Evolutionary conservation across 2,797 vertebrate species (phyloP), one percentile per base, ranked within the genome.

Genomic region (Oryzias sinensis): DNA sequence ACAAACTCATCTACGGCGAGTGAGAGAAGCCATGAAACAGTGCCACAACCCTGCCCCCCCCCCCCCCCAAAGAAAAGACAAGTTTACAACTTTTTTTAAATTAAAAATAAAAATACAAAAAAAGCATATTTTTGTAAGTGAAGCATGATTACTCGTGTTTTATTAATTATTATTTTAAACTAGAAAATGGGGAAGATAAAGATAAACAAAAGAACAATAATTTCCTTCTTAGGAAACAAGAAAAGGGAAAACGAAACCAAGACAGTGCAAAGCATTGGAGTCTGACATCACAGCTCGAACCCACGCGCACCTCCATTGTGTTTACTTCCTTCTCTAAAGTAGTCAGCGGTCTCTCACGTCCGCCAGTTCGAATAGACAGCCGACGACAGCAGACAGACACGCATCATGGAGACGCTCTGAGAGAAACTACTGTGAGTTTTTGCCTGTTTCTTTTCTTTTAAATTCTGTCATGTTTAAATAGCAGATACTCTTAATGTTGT

Each of bases 231-330:
- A 69, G 16, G 24, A 49, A 59, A 55, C 33, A n/a, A 11, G 25
- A 14, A 75, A 66, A 75, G 22, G 62, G 76, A 82, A 84, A 85
- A 70, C 77, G 79, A 85, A 87, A 85, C 54, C 14, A 25, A 24
- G 47, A n/a, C 0, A 48, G 18, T 29, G 57, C 2, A 25, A 8
- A 14, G 7, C n/a, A 11, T 5, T 13, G 29, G 15, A 47, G 53
- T 14, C 18, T 68, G 33, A 76, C 58, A n/a, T 57, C 5, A 49
- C 56, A 47, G 6, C 29, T 15, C 1, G 0, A 11, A 37, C 2
- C 25, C 22, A 20, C 15, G 15, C 14, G 5, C 8, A 44, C 62
- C 61, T 77, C 80, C 76, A 13, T 75, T 64, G 42, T 79, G 65
- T 74, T 81, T 74, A 76, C 70, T 80, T 83, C 73, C 72, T 59